Base-by-base conservation (phyloP, 2,113 vertebrate genomes). In the Uropsilus gracilis region DNA sequence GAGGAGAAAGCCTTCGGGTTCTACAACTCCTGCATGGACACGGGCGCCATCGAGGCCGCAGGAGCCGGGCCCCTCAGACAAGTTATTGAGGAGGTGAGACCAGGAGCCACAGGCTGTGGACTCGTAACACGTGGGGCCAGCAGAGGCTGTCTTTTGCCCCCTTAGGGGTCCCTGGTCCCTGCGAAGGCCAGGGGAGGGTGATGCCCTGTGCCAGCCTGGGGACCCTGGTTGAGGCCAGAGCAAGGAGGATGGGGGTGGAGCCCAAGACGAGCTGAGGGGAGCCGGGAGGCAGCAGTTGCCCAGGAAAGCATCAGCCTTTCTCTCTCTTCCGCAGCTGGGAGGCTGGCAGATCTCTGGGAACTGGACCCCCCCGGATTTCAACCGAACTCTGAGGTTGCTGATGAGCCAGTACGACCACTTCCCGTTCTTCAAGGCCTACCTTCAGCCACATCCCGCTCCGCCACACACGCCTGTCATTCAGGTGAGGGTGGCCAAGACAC, bases 381-480 rank as follows among this genome's bases (percentile, higher is more conserved):
- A 99, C 97, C 95, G 97, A 95, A 99, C 99, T 44, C 98, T 99
- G 95, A 97, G 95, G 75, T 94, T 98, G 57, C 97, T 99, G 69
- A 99, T 99, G 99, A 98, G 98, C 95, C 98, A 98, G 91, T 99
- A 99, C 53, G 97, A 82, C 91, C 98, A 99, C 32, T 99, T 99
- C 90, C 99, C 99, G 1, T 99, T 99, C 98, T 99, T 99, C 97
- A 99, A 92, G 97, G 97, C 99, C 69, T 97, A 97, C 26, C 97
- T 99, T 89, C 98, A 97, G 73, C 98, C 97, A 95, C 98, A 97
- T 96, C 98, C 98, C 20, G 96, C 75, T 50, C 98, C 98, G 94
- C 94, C 87, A 16, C 91, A 97, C 82, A 86, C 2, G 3, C 98
- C 97, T 83, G 94, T 96, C 61, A 98, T 98, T 86, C 98, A 98